These are phyloP conservation scores for Herminia tarsipennalis DNA, from an alignment of 2,888 invertebrate genomes.

Conservation along the genomic window DNA sequence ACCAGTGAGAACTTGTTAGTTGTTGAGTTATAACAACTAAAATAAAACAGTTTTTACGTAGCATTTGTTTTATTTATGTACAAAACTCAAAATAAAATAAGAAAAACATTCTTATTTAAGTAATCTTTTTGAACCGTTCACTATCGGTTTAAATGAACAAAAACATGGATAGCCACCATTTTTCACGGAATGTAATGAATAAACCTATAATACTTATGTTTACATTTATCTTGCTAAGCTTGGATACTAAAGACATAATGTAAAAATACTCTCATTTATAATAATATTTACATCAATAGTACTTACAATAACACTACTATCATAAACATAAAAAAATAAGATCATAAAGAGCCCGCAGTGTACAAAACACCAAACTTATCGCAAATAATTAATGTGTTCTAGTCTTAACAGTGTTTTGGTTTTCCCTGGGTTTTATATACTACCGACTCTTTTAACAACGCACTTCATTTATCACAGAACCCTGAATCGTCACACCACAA, in stretches of 20 bases:
- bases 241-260: constrained; percentile 52
- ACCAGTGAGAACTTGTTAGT: constrained; percentile 61
- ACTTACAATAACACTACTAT: constrained; percentile 47
- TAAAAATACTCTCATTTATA: constrained; percentile 55
- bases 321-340: constrained; percentile 53
- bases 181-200: constrained; percentile 72
- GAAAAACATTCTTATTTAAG: constrained; percentile 40
- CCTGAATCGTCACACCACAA: constrained; percentile 57
- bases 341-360: constrained; percentile 49
- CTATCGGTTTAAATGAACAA: constrained; percentile 29
- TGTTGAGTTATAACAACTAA: constrained; percentile 58
- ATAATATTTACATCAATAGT: constrained; percentile 63
- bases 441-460: constrained; percentile 44
- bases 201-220: constrained; percentile 63
- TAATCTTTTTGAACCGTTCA: constrained; percentile 35
- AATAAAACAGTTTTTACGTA: constrained; percentile 65
- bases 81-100: constrained; percentile 43
- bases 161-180: constrained; percentile 45
- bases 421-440: constrained; percentile 37
- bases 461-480: constrained; percentile 72
- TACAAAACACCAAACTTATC: constrained; percentile 38
- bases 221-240: constrained; percentile 53
- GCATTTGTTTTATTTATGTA: constrained; percentile 48
- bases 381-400: constrained; percentile 15
- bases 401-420: constrained; percentile 32